These are phyloP conservation scores for Cynopterus brachyotis DNA, from an alignment of 2,113 vertebrate genomes.

Conservation along the genomic window DNA sequence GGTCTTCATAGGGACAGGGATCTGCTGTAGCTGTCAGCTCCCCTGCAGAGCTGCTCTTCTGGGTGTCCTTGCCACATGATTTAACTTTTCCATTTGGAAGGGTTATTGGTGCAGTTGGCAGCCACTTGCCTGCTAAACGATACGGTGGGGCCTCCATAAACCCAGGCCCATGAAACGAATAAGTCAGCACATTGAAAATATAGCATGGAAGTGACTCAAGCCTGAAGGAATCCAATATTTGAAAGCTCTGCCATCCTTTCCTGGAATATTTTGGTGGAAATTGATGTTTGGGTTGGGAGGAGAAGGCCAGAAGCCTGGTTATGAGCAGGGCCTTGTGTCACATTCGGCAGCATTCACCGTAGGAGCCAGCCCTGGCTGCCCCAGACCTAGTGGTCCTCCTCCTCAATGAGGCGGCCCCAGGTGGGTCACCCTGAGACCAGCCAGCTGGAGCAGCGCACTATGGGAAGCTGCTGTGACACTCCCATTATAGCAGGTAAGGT, in stretches of 20 bases:
- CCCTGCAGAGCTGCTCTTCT: neutral
- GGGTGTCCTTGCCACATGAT: neutral
- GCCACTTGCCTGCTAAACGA: neutral
- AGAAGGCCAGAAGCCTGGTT: neutral
- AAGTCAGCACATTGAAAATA: constrained; percentile 20
- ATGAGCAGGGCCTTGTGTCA: neutral
- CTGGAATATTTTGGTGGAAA: constrained; percentile 51
- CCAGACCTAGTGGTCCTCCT: neutral
- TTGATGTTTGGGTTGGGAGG: constrained; percentile 35
- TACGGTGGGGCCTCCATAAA: neutral
- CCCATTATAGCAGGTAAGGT: constrained; percentile 39
- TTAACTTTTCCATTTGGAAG: constrained; percentile 8
- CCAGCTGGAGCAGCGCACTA: neutral
- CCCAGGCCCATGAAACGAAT: neutral
- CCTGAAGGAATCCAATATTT: neutral
- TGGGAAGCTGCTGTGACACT: accelerated
- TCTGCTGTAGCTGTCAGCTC: neutral
- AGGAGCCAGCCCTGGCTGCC: neutral
- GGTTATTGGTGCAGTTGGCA: neutral
- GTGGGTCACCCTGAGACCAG: accelerated
- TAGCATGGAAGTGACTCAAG: constrained; percentile 24
- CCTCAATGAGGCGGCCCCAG: neutral
- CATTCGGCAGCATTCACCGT: neutral
- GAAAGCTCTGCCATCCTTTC: neutral
- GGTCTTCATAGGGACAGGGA: neutral